These are phyloP conservation scores for Drosophila oshimai DNA, from an alignment of 1,140 invertebrate genomes.

Conservation along the genomic window DNA sequence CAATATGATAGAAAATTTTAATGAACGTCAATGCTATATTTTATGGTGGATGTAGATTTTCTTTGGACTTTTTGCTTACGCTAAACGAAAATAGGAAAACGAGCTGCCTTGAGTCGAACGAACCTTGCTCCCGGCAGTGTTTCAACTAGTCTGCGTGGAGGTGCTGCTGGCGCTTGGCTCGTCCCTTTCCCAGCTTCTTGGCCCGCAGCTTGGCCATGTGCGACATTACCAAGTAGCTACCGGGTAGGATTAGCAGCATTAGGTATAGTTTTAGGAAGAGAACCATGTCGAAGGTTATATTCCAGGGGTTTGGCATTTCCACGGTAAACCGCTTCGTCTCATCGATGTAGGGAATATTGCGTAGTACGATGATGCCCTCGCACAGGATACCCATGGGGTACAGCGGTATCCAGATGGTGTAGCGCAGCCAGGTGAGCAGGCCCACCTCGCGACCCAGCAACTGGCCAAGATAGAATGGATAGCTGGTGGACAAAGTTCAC, in stretches of 20 bases:
- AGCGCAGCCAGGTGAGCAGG: slow-evolving; percentile 95
- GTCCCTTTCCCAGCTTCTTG: slow-evolving; percentile 84
- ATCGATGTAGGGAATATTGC: slow-evolving; percentile 94
- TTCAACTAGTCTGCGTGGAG: slow-evolving; percentile 24
- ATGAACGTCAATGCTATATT: slow-evolving; percentile 11
- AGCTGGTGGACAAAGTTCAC: slow-evolving; percentile 83
- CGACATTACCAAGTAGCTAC: slow-evolving; percentile 89
- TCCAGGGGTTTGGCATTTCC: slow-evolving; percentile 91
- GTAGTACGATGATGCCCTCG: slow-evolving; percentile 91
- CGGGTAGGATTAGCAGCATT: slow-evolving; percentile 89
- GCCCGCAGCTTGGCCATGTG: slow-evolving; percentile 89
- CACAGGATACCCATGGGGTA: slow-evolving; percentile 95
- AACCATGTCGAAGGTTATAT: slow-evolving; percentile 94
- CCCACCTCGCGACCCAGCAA: slow-evolving; percentile 89
- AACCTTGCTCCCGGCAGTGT: slow-evolving; percentile 6
- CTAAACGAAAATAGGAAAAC: slow-evolving; percentile 21
- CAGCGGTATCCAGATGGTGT: slow-evolving; percentile 95
- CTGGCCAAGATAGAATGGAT: slow-evolving; percentile 95
- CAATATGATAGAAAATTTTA: slow-evolving; percentile 17
- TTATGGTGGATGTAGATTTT: slow-evolving; percentile 3
- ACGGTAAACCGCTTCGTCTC: slow-evolving; percentile 91
- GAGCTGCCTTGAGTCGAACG: not conserved
- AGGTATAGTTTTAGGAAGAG: slow-evolving; percentile 91
- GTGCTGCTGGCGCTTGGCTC: slow-evolving; percentile 45
- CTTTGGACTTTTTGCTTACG: slow-evolving; percentile 18